These are phyloP conservation scores for Eilema depressum DNA, from an alignment of 2,888 invertebrate species.

Conservation along the genomic window DNA sequence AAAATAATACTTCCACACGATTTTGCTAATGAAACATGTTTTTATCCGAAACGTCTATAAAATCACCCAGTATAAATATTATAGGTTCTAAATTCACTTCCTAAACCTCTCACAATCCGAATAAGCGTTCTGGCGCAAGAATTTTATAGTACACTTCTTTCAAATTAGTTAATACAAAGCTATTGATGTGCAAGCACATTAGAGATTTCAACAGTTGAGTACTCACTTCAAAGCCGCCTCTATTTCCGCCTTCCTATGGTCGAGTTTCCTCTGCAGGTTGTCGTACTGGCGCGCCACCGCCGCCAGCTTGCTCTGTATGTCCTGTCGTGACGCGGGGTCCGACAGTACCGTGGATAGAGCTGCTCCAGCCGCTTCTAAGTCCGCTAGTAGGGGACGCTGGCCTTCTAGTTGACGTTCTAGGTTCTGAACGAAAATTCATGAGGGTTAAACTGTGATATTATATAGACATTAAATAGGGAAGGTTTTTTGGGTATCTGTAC, in stretches of 20 bases:
- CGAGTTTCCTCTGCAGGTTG: conserved; percentile 95
- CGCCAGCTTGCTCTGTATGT: conserved; percentile 95
- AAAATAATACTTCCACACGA: too few relatives aligned
- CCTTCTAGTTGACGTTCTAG: conserved; percentile 95
- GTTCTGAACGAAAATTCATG: conserved; percentile 73
- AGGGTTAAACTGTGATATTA: neutral
- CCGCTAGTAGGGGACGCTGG: conserved; percentile 94
- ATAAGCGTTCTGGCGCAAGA: too few relatives aligned
- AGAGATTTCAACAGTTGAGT: neutral
- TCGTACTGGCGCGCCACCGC: conserved; percentile 95
- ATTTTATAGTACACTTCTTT: neutral
- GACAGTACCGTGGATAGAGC: conserved; percentile 95
- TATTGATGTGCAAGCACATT: neutral
- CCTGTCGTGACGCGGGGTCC: conserved; percentile 95
- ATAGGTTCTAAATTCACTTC: too few relatives aligned
- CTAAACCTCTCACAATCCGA: too few relatives aligned
- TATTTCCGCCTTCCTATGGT: conserved; percentile 95
- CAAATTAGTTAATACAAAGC: too few relatives aligned
- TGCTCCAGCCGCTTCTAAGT: conserved; percentile 96
- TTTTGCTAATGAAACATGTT: too few relatives aligned
- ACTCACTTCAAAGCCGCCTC: conserved; percentile 91
- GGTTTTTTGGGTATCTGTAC: too few relatives aligned
- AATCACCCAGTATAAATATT: too few relatives aligned
- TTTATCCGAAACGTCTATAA: too few relatives aligned
- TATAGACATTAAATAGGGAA: too few relatives aligned